Evolutionary conservation across 2,797 vertebrate species (phyloP).

Genomic region (Sebastes taczanowskii): DNA sequence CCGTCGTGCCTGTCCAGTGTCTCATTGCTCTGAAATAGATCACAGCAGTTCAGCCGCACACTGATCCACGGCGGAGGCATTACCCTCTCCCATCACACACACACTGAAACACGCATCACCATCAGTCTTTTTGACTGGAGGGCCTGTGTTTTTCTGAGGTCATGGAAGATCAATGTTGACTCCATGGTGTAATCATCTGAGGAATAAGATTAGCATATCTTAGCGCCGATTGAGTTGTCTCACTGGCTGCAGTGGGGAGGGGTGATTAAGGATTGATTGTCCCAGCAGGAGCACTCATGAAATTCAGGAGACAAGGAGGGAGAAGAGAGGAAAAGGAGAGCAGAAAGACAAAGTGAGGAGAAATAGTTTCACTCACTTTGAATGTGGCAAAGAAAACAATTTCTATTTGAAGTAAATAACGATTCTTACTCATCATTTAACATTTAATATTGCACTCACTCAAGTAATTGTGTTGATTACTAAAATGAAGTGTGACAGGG

Average conservation of each 20-base stretch:
- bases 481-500: background rate
- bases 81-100: background rate
- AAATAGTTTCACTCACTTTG: background rate
- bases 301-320: constrained; percentile 53
- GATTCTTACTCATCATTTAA: background rate
- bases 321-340: constrained; percentile 29
- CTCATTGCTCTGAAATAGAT: constrained; percentile 41
- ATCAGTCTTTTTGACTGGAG: constrained; percentile 73
- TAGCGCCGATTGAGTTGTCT: constrained; percentile 81
- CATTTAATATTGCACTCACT: background rate
- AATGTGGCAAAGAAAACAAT: background rate
- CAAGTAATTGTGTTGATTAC: background rate
- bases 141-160: constrained; percentile 79
- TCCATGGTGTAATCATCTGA: constrained; percentile 79
- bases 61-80: constrained; percentile 36
- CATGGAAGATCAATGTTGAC: constrained; percentile 84
- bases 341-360: constrained; percentile 20
- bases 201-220: constrained; percentile 86
- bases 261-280: constrained; percentile 81
- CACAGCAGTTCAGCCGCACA: constrained; percentile 40
- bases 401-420: background rate
- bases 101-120: constrained; percentile 26
- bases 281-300: constrained; percentile 64
- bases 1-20: constrained; percentile 14
- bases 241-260: constrained; percentile 65